Conservation (phyloP, 2,888 invertebrate species). For the Patella caerulea region DNA sequence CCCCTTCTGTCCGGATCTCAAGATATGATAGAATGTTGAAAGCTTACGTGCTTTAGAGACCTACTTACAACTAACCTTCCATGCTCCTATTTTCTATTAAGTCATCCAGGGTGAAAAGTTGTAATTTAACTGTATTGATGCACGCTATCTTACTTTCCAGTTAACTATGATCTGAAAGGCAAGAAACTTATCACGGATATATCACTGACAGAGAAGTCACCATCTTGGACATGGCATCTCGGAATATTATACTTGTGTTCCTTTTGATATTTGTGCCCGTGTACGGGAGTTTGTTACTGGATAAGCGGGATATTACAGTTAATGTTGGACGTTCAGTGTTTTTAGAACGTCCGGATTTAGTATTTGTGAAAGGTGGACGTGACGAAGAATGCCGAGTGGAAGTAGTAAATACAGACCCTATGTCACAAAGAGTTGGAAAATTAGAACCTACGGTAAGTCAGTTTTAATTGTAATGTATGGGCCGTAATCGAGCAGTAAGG, state of each 20-base stretch:
- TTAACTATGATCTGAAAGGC: too few relatives aligned
- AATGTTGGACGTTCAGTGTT: slow-evolving; percentile 61
- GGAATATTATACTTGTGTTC: slow-evolving; percentile 4
- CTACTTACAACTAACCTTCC: too few relatives aligned
- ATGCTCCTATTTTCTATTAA: too few relatives aligned
- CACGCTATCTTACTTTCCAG: too few relatives aligned
- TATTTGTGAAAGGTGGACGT: slow-evolving; percentile 43
- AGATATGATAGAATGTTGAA: too few relatives aligned
- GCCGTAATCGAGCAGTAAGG: neutral
- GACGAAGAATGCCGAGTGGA: slow-evolving; percentile 67
- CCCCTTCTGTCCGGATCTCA: too few relatives aligned
- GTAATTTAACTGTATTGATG: too few relatives aligned
- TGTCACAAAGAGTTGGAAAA: slow-evolving; percentile 67
- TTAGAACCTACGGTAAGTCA: slow-evolving; percentile 66
- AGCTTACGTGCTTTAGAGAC: too few relatives aligned
- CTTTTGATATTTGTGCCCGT: slow-evolving; percentile 12
- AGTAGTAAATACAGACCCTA: slow-evolving; percentile 67
- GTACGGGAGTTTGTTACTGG: slow-evolving; percentile 47
- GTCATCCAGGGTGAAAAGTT: too few relatives aligned
- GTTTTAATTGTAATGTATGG: neutral
- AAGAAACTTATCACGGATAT: too few relatives aligned
- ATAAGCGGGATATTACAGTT: slow-evolving; percentile 57
- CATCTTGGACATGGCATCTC: neutral
- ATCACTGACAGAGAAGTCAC: too few relatives aligned
- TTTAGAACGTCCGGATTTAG: slow-evolving; percentile 60